phyloP scores from a whole-genome alignment of 2,113 vertebrate species.

The Hassar affinis region DNA sequence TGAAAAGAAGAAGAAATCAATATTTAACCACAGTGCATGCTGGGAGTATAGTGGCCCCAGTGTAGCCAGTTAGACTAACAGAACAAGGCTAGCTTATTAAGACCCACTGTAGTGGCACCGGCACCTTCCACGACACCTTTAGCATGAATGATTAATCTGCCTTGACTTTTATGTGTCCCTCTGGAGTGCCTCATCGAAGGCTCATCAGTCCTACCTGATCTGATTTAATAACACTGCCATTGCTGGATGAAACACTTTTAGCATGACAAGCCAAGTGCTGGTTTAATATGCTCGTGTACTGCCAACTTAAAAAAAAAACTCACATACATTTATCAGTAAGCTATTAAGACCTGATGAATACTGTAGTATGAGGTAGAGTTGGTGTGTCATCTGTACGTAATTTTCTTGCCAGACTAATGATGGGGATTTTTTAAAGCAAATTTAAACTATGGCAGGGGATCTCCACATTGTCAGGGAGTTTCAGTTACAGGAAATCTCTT shows the following conservation, averaged over 20 bases:
- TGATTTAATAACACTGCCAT: slow-evolving; percentile 40
- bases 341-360: slow-evolving; percentile 23
- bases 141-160: slow-evolving; percentile 56
- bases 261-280: not conserved
- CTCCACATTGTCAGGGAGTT: not conserved
- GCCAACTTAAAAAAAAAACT: not conserved
- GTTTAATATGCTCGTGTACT: not conserved
- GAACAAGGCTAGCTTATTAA: slow-evolving; percentile 35
- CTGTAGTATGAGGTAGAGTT: not conserved
- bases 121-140: slow-evolving; percentile 46
- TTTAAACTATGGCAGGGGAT: not conserved
- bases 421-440: not conserved
- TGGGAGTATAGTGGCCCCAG: slow-evolving; percentile 5
- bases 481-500: not conserved
- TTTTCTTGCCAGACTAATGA: not conserved
- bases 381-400: not conserved
- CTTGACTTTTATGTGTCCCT: slow-evolving; percentile 56
- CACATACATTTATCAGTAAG: slow-evolving; percentile 6
- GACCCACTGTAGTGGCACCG: not conserved
- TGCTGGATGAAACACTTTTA: slow-evolving; percentile 40
- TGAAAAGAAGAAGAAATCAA: slow-evolving; percentile 36
- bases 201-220: slow-evolving; percentile 48
- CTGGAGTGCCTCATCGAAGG: slow-evolving; percentile 20
- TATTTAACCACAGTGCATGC: slow-evolving; percentile 39
- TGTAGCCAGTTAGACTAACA: slow-evolving; percentile 46